Conservation (phyloP, 2,113 vertebrate species). For the Centropristis striata region DNA sequence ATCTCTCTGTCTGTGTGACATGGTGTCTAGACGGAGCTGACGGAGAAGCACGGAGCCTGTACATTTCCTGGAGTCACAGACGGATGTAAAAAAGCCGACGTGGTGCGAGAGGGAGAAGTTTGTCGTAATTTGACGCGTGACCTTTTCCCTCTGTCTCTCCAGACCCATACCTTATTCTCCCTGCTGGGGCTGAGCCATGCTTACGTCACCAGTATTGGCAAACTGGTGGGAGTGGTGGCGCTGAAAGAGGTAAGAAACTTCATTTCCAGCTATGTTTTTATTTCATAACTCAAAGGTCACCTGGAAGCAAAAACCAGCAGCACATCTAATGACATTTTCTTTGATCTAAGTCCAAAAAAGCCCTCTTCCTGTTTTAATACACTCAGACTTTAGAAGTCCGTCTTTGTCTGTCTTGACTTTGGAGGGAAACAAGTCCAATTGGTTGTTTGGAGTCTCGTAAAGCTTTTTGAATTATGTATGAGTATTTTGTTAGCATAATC, state of each 20-base stretch:
- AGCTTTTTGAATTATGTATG: conserved; percentile 13
- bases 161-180: conserved; percentile 96
- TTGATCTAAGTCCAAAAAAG: neutral
- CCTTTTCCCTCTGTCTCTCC: conserved; percentile 43
- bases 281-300: neutral
- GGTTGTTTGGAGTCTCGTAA: neutral
- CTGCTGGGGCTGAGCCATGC: conserved; percentile 94
- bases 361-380: neutral
- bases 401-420: neutral
- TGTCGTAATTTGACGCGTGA: conserved; percentile 9
- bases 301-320: neutral
- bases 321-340: neutral
- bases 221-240: conserved; percentile 93
- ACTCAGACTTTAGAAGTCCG: neutral
- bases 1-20: conserved; percentile 18
- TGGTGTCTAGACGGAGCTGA: conserved; percentile 23
- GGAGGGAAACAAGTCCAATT: neutral
- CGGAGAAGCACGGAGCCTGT: conserved; percentile 10
- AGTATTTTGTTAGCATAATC: conserved; percentile 7
- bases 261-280: neutral
- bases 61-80: conserved; percentile 18
- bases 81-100: neutral
- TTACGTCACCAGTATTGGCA: conserved; percentile 95
- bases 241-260: conserved; percentile 90
- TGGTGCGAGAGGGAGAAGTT: neutral